A percentile compares a stretch with the other conserved stretches of the same genome.
These are phyloP conservation scores for Boloria euphrosyne DNA, from an alignment of 2,888 invertebrate genomes.

Conservation along the genomic window DNA sequence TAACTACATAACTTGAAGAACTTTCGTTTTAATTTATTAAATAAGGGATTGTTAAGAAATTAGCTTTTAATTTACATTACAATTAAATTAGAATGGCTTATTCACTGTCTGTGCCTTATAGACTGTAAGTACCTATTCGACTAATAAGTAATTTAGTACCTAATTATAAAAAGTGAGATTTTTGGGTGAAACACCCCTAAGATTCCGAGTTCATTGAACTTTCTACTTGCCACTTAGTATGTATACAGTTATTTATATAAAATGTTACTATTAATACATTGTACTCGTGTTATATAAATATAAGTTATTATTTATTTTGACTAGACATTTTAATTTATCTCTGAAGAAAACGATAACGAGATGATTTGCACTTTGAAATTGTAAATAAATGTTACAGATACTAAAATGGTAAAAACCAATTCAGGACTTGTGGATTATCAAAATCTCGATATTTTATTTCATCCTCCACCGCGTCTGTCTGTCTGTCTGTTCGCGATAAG, in stretches of 20 bases:
- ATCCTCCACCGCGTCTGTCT: too few relatives aligned
- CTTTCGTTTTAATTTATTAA: background rate
- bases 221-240: slow-evolving; percentile 40
- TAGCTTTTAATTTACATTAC: background rate
- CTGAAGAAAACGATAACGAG: background rate
- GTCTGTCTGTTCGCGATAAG: too few relatives aligned
- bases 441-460: too few relatives aligned
- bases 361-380: background rate
- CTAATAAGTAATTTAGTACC: slow-evolving; percentile 18
- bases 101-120: background rate
- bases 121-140: background rate
- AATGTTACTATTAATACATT: slow-evolving; percentile 25
- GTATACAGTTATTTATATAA: slow-evolving; percentile 36
- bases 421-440: background rate
- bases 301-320: slow-evolving; percentile 30
- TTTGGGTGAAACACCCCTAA: slow-evolving; percentile 11
- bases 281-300: slow-evolving; percentile 22
- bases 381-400: background rate
- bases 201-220: slow-evolving; percentile 26
- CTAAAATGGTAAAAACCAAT: background rate
- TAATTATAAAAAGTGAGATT: slow-evolving; percentile 33
- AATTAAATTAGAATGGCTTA: too few relatives aligned
- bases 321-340: slow-evolving; percentile 25
- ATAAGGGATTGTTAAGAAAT: background rate
- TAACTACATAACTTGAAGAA: slow-evolving; percentile 7